A percentile compares a stretch with the other conserved stretches of the same genome.
phyloP scores from a whole-genome alignment of 2,113 vertebrate genomes.

The Aythya baeri region DNA sequence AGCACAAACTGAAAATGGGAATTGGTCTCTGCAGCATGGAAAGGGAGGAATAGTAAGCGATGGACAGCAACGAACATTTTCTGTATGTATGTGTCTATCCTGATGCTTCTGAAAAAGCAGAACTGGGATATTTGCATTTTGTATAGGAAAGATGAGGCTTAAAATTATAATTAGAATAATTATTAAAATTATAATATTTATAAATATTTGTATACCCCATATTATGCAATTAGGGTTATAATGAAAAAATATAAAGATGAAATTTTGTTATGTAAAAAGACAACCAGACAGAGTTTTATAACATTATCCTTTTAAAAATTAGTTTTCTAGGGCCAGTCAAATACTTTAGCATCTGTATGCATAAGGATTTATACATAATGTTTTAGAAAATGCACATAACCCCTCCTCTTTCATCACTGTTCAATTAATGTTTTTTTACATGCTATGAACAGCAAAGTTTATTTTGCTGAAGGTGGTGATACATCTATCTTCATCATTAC shows the following conservation, averaged over 20 bases:
- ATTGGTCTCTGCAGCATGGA: background rate
- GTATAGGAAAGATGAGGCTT: background rate
- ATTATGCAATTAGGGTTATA: background rate
- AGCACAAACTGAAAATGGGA: background rate
- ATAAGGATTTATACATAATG: background rate
- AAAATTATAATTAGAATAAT: background rate
- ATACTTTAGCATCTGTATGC: background rate
- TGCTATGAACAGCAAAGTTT: background rate
- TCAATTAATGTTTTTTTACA: background rate
- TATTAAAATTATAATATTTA: background rate
- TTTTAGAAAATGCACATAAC: background rate
- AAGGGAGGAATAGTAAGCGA: background rate
- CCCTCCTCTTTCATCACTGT: fast-evolving
- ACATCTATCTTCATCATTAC: background rate
- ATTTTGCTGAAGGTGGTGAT: background rate
- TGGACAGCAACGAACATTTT: background rate
- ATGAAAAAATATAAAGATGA: background rate
- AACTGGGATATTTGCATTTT: background rate
- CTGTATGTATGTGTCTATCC: background rate
- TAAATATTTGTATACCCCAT: background rate
- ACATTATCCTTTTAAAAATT: background rate
- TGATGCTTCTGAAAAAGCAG: background rate
- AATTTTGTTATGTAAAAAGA: background rate
- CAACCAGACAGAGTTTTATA: background rate
- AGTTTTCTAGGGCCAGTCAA: background rate